These are phyloP conservation scores for Drosophila littoralis DNA, from an alignment of 1,140 invertebrate genomes.

Conservation along the genomic window DNA sequence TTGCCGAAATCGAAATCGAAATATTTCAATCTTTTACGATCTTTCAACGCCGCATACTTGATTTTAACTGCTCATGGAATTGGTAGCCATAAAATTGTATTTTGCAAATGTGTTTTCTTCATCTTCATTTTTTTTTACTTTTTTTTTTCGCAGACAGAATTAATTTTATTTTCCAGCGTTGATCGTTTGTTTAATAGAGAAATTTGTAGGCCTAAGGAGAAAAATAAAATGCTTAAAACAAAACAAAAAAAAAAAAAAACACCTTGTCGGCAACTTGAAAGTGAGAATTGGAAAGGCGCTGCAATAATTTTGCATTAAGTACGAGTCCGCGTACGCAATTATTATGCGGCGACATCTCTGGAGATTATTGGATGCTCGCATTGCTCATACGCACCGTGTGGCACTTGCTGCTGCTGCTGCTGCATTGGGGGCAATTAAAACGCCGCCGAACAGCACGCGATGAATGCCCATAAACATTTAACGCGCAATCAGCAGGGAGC, in stretches of 20 bases:
- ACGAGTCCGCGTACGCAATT: slow-evolving; percentile 68
- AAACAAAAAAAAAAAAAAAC: slow-evolving; percentile 21
- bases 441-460: slow-evolving; percentile 74
- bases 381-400: slow-evolving; percentile 78
- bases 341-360: slow-evolving; percentile 79
- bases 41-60: slow-evolving; percentile 44
- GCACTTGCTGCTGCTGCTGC: slow-evolving; percentile 45
- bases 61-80: slow-evolving; percentile 32
- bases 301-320: slow-evolving; percentile 83
- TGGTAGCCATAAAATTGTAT: slow-evolving; percentile 56
- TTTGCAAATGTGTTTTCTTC: slow-evolving; percentile 52
- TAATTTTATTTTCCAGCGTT: slow-evolving; percentile 48
- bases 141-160: slow-evolving; percentile 61
- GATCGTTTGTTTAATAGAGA: slow-evolving; percentile 53
- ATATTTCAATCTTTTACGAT: slow-evolving; percentile 67
- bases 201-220: slow-evolving; percentile 61
- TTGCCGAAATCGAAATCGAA: slow-evolving; percentile 66
- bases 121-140: slow-evolving; percentile 9
- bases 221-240: not conserved
- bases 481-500: slow-evolving; percentile 72
- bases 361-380: slow-evolving; percentile 77
- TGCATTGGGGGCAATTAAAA: slow-evolving; percentile 71
- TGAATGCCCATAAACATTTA: slow-evolving; percentile 82
- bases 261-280: slow-evolving; percentile 68
- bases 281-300: slow-evolving; percentile 76